Conservation (phyloP, 2,797 vertebrate genomes). For the Betta splendens region DNA sequence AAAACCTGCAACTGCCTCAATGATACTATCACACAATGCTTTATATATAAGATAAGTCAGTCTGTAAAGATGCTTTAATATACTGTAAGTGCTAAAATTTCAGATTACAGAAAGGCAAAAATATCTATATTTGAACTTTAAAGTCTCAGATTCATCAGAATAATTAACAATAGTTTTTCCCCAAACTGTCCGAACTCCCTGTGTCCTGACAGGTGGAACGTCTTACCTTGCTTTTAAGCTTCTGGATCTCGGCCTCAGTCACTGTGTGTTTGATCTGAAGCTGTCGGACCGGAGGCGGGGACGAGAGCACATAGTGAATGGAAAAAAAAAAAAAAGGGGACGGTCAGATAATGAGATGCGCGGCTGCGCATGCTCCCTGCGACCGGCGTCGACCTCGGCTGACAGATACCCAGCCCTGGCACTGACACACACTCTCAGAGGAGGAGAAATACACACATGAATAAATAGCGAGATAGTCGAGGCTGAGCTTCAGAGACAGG, state of each 20-base stretch:
- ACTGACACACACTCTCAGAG: conserved; percentile 55
- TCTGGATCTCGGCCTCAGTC: conserved; percentile 99
- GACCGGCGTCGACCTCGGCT: conserved; percentile 56
- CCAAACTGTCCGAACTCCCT: no score
- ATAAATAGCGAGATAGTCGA: neutral
- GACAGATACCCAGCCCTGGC: conserved; percentile 45
- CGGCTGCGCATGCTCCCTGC: conserved; percentile 65
- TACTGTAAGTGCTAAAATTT: conserved; percentile 8
- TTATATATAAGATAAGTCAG: no score
- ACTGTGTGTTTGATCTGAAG: conserved; percentile 99
- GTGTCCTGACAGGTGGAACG: conserved; percentile 15
- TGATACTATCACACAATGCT: neutral
- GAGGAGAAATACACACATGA: conserved; percentile 2
- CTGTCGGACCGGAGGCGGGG: conserved; percentile 76
- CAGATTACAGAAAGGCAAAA: neutral
- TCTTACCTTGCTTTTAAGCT: conserved; percentile 98
- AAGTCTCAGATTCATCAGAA: neutral
- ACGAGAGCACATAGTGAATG: conserved; percentile 32
- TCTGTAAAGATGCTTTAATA: no score
- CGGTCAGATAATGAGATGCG: conserved; percentile 70
- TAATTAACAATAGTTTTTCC: neutral
- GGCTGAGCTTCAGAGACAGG: no score
- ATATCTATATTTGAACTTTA: neutral
- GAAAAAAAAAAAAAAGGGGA: conserved; percentile 50
- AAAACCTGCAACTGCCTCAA: neutral